A percentile compares a stretch with the other conserved stretches of the same genome.
phyloP scores from a whole-genome alignment of 2,888 invertebrate genomes.

The Lissocephala sabroskyi region DNA sequence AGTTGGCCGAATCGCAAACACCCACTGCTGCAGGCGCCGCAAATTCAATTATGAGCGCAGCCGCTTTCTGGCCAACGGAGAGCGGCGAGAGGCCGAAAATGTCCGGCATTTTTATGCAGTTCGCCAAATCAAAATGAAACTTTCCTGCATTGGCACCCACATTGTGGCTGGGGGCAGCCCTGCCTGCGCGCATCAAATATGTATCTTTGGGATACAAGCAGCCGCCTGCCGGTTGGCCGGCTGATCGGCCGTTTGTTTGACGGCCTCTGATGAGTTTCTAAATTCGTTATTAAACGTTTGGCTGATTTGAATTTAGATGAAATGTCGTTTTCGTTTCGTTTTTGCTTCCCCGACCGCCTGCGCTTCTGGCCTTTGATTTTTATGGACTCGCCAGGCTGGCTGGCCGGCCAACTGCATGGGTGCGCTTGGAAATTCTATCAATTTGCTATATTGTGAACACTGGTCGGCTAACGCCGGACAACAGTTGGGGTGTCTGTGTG shows the following conservation, averaged over 20 bases:
- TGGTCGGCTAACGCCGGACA: too few relatives aligned
- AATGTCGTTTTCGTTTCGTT: constrained; percentile 17
- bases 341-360: constrained; percentile 11
- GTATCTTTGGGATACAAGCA: background rate
- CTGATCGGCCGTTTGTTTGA: constrained; percentile 18
- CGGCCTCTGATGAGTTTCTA: constrained; percentile 49
- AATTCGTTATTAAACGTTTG: constrained; percentile 54
- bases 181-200: constrained; percentile 19
- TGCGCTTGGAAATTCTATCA: constrained; percentile 46
- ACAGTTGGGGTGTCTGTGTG: too few relatives aligned
- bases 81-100: constrained; percentile 38
- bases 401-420: constrained; percentile 2
- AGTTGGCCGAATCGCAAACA: constrained; percentile 13
- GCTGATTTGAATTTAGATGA: constrained; percentile 54
- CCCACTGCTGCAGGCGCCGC: constrained; percentile 17
- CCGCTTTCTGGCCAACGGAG: constrained; percentile 18
- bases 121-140: constrained; percentile 30
- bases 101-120: constrained; percentile 9
- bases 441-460: constrained; percentile 47
- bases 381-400: background rate
- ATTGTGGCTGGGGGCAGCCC: constrained; percentile 6
- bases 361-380: constrained; percentile 40
- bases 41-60: constrained; percentile 68
- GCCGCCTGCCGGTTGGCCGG: too few relatives aligned
- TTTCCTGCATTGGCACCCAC: constrained; percentile 22